Base-by-base conservation (phyloP, 2,888 invertebrate species). In the Sceliomorpha sp. region DNA sequence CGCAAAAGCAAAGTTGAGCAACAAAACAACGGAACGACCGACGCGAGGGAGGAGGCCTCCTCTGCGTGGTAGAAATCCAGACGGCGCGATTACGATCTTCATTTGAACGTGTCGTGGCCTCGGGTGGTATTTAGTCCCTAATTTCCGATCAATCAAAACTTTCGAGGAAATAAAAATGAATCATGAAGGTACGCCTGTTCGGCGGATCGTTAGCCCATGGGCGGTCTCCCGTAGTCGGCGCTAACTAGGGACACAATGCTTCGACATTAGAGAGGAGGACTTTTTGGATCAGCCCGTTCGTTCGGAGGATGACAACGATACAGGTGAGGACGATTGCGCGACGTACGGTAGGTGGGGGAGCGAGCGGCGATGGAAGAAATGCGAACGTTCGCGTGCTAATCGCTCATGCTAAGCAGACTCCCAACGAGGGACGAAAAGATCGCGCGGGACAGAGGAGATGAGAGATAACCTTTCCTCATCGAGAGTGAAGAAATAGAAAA, bases 121-220 rank as follows among this genome's bases (percentile, higher is more conserved):
- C 78, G 75, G 80, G 77, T 72, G 85, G 80, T 78, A 81, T 84
- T 86, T 86, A 84, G 79, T 81, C 82, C 74, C 85, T 85, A 86
- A 86, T 86, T 86, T 85, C 79, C 82, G 83, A 86, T 86, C 86
- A 83, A 85, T 85, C 85, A 84, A 83, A 80, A 78, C 72, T 76
- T 80, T 81, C 76, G 78, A 75, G 73, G 76, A 81, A 79, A 72
- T 72, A 72, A 77, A 79, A 80, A 80, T 76, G 77, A 80, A 78
- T 77, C 76, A 80, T 72, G 73, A 72, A 62, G 51, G 47, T 50
- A 56, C 45, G 69, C 67, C 63, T 76, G 76, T 64, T 74, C 75
- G 72, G 69, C 68, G 74, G 71, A 71, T 64, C 48, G 69, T 67
- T 56, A 27, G 66, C 68, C 76, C 70, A 78, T 79, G 79, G 80